Evolutionary conservation across 2,113 vertebrate species (phyloP).

Genomic region (Podocnemis expansa): DNA sequence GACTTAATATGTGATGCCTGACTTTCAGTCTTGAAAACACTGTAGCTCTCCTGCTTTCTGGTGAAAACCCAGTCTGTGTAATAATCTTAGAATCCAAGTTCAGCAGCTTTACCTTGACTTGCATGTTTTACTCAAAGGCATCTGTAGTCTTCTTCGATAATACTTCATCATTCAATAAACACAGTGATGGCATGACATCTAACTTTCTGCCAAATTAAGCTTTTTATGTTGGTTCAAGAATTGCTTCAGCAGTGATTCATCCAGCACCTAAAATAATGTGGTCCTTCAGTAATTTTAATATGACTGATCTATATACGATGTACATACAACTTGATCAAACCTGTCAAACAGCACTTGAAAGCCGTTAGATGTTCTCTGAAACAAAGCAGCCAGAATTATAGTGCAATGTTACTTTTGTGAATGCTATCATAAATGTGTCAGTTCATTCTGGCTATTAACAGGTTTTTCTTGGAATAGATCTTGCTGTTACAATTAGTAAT

Average conservation of each 20-base stretch:
- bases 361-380: not conserved
- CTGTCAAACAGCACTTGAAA: constrained; percentile 33
- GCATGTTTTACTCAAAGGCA: not conserved
- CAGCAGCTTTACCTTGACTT: not conserved
- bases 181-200: not conserved
- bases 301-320: not conserved
- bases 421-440: not conserved
- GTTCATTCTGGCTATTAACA: constrained; percentile 5
- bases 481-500: constrained; percentile 24
- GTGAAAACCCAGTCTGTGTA: not conserved
- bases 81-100: not conserved
- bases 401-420: not conserved
- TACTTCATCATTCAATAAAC: not conserved
- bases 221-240: not conserved
- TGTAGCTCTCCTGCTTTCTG: not conserved
- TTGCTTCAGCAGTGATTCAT: not conserved
- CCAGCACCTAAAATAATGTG: not conserved
- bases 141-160: not conserved
- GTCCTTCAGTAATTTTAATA: not conserved
- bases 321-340: not conserved
- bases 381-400: constrained; percentile 17
- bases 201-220: not conserved
- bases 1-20: not conserved
- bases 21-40: not conserved
- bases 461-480: constrained; percentile 48